Evolutionary conservation across 2,113 vertebrate genomes (phyloP), one percentile per base, ranked within the genome.

Genomic region (Terrapene triunguis): DNA sequence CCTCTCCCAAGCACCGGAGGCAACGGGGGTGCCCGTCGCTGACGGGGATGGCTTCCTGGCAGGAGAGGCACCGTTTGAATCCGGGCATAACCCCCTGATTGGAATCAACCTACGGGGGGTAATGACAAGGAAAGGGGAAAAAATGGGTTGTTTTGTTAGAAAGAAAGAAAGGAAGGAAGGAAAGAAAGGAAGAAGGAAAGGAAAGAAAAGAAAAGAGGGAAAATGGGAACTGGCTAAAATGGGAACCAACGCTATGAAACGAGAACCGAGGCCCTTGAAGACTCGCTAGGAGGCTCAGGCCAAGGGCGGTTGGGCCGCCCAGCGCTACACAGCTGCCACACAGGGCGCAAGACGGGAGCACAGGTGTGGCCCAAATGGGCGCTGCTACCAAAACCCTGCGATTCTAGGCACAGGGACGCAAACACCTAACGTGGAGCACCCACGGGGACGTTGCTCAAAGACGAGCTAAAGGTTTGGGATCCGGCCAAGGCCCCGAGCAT

Each of bases 231-330:
- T 32, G 27, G 12, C 55, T 57, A 29, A 32, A 62, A 3, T 19
- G 6, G 32, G 2, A 65, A 65, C 32, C 5, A 65, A 35, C 6
- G 13, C 57, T 59, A 59, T 22, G 51, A 51, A 35, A 59, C 2
- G 35, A 47, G 83, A 35, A 54, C 53, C 19, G 21, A 84, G 53
- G 76, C 55, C 35, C 72, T 32, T 38, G 44, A 44, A 21, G 54
- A 25, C 50, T n/a, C 82, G 53, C 27, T 9, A 2, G 16, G 25
- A 22, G n/a, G 22, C 1, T 10, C 3, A 69, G 3, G 3, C 5
- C 38, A 14, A 42, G 42, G 35, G 35, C 29, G 10, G 17, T n/a
- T 24, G 3, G 53, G 53, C 53, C 21, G 53, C 53, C 22, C 8
- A 22, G 19, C 3, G 53, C 53, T 54, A 54, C 0, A 29, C 9